A percentile compares a stretch with the other conserved stretches of the same genome.
phyloP scores from a whole-genome alignment of 1,140 invertebrate genomes.

The Lasioglossum albipes region DNA sequence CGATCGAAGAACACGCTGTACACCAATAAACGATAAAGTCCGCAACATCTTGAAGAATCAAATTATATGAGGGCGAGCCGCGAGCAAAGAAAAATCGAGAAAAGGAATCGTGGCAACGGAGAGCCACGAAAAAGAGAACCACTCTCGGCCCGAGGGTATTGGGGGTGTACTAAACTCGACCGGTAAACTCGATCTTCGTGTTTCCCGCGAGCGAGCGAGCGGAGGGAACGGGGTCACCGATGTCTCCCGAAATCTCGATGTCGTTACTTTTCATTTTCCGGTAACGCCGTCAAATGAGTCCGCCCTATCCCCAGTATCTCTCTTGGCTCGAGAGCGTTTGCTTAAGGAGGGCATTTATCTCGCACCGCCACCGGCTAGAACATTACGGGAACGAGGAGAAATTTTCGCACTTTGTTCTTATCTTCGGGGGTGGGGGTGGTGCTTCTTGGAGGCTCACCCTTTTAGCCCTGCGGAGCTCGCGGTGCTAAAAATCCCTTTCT shows the following conservation, averaged over 20 bases:
- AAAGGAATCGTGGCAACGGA: neutral
- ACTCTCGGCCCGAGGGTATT: neutral
- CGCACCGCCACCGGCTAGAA: constrained; percentile 38
- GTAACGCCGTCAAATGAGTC: constrained; percentile 56
- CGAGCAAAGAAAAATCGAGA: neutral
- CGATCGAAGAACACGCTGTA: too few species aligned
- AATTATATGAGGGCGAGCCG: neutral
- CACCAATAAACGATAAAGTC: too few species aligned
- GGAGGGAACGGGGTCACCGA: neutral
- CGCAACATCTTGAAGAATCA: neutral
- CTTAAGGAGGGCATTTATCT: constrained; percentile 68
- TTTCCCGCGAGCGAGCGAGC: neutral
- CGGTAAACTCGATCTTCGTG: constrained; percentile 21
- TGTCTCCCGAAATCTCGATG: constrained; percentile 45
- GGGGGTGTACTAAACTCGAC: too few species aligned
- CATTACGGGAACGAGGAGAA: constrained; percentile 60
- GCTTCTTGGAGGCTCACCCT: neutral
- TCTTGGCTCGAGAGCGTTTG: constrained; percentile 50
- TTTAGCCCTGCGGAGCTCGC: constrained; percentile 17
- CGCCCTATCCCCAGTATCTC: constrained; percentile 56
- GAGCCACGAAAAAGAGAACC: neutral
- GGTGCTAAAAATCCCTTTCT: too few species aligned
- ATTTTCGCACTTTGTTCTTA: constrained; percentile 64
- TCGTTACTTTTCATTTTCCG: constrained; percentile 60
- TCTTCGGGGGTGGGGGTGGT: constrained; percentile 15